phyloP scores from a whole-genome alignment of 2,113 vertebrate species.

The Scolopax mira region DNA sequence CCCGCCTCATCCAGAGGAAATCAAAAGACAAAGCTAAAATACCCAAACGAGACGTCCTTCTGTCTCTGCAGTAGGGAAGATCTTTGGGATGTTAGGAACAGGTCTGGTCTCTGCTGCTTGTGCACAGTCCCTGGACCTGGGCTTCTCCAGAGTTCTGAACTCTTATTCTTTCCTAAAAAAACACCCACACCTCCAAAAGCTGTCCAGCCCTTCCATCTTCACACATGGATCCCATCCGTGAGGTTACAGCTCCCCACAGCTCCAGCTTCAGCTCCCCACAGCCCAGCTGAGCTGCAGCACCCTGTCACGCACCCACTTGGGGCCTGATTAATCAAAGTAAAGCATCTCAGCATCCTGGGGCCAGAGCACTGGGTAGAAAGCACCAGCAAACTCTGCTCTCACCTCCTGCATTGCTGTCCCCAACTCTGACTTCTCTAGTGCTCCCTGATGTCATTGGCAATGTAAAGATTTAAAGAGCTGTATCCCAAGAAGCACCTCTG shows the following conservation, averaged over 20 bases:
- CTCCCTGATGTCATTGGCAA: not conserved
- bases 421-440: not conserved
- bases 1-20: not conserved
- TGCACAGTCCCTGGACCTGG: rapidly evolving
- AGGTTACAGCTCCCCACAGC: not conserved
- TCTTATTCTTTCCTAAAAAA: not conserved
- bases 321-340: not conserved
- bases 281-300: not conserved
- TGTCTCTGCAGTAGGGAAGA: not conserved
- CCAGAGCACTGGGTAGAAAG: rapidly evolving
- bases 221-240: not conserved
- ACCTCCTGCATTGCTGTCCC: not conserved
- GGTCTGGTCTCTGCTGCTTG: not conserved
- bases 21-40: not conserved
- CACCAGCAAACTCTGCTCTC: not conserved
- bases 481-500: not conserved
- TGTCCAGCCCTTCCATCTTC: not conserved
- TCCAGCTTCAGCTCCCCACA: not conserved
- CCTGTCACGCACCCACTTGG: not conserved
- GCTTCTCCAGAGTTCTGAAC: not conserved
- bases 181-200: not conserved
- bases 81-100: not conserved
- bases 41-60: not conserved
- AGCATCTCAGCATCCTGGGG: not conserved
- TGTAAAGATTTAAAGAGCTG: not conserved